Evolutionary conservation across 2,797 vertebrate genomes (phyloP), one percentile per base, ranked within the genome.

Genomic region (Manis crassicaudata): DNA sequence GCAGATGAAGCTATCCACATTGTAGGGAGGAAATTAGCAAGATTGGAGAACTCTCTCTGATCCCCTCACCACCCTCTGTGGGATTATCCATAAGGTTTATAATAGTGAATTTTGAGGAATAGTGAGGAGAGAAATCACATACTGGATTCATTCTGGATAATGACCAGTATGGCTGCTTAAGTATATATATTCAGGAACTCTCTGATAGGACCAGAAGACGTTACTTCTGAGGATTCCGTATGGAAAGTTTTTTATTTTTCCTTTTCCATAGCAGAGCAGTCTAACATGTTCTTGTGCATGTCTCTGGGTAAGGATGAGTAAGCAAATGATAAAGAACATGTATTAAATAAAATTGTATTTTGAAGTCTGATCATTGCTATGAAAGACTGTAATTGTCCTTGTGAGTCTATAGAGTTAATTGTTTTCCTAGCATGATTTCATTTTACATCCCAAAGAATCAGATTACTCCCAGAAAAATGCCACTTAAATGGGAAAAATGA

Each of bases 401-500:
- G 7, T 54, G 83, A 60, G 12, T 65, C n/a, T 91, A 94, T 95
- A 95, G 73, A 89, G 96, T 97, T 97, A 96, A 97, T 67, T 56
- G 85, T 94, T 94, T 91, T 52, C 32, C 92, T 67, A 62, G 7
- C 43, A 84, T 96, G 72, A 88, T 92, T 97, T 97, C 68, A 96
- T 95, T 96, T 96, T 94, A 76, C 11, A 90, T 95, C 60, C 88
- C 40, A 96, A 95, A 94, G 94, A 96, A 97, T 96, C 93, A 97
- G 76, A 96, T 97, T 90, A 86, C 84, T 93, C 63, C 72, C 84
- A 95, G 92, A 92, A 95, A 96, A 97, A 97, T 88, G 92, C 65
- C 95, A 97, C 84, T 97, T 90, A 95, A 90, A 95, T 0, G 5
- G 92, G 77, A 77, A 97, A 96, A 97, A 95, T 95, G 92, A 97